These are phyloP conservation scores for Desmophyllum pertusum DNA, from an alignment of 92 coral and sea anemone genomes.

Conservation along the genomic window DNA sequence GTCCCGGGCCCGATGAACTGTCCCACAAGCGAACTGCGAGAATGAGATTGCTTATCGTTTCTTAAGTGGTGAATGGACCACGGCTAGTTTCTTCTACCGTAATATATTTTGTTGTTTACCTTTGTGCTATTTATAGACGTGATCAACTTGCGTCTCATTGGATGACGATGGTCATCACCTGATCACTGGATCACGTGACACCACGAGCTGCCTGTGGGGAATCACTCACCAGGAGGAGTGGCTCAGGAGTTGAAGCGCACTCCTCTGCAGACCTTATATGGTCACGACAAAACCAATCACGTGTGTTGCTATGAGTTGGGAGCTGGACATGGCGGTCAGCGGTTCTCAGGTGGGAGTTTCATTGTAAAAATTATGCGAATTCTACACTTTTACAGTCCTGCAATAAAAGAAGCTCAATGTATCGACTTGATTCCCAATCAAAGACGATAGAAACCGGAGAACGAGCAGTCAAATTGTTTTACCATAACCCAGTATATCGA, in stretches of 20 bases:
- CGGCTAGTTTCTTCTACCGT: no score
- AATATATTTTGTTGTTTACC: not conserved
- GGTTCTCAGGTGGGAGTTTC: constrained; percentile 77
- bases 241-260: constrained; percentile 76
- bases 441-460: no score
- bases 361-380: not conserved
- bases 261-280: constrained; percentile 94
- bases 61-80: no score
- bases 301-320: constrained; percentile 98
- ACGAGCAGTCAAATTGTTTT: no score
- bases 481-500: no score
- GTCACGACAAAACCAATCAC: constrained; percentile 90
- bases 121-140: constrained; percentile 58
- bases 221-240: constrained; percentile 85
- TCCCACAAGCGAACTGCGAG: no score
- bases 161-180: constrained; percentile 96
- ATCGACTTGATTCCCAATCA: no score
- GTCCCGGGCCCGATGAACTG: no score
- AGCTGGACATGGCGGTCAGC: constrained; percentile 91
- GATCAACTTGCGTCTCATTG: constrained; percentile 81
- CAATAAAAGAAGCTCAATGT: no score
- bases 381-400: no score
- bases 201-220: constrained; percentile 89
- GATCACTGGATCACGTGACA: constrained; percentile 98
- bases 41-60: no score